These are phyloP conservation scores for Pelodiscus sinensis DNA, from an alignment of 2,113 vertebrate genomes.

Conservation along the genomic window DNA sequence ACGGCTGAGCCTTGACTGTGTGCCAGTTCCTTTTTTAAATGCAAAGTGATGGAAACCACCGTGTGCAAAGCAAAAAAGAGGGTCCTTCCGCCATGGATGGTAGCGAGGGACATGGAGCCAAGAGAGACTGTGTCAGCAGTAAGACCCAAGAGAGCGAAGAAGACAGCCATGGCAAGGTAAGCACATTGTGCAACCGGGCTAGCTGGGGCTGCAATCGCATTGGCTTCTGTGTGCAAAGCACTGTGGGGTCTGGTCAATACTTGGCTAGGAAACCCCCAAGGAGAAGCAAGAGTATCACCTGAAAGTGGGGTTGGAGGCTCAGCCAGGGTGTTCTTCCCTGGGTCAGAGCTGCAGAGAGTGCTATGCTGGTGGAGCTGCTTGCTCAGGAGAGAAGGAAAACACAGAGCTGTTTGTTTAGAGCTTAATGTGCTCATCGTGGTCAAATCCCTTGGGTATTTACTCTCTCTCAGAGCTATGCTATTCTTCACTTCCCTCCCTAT, in stretches of 20 bases:
- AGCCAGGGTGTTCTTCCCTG: background rate
- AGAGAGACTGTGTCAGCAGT: fast-evolving
- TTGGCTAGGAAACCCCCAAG: background rate
- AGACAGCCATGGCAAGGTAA: background rate
- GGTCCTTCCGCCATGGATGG: conserved; percentile 75
- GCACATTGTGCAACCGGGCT: background rate
- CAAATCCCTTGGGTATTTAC: background rate
- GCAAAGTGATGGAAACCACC: conserved; percentile 41
- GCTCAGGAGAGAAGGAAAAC: background rate
- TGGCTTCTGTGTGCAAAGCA: background rate
- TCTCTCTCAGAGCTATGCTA: background rate
- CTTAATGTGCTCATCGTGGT: background rate
- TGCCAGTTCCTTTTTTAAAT: background rate
- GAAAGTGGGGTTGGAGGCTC: background rate
- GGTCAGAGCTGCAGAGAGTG: background rate
- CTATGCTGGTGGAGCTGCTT: background rate
- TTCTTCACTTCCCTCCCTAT: background rate
- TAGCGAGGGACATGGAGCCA: background rate
- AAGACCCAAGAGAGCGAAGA: conserved; percentile 29
- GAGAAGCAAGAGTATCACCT: background rate
- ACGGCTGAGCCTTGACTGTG: background rate
- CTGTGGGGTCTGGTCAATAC: background rate
- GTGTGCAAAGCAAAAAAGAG: conserved; percentile 50
- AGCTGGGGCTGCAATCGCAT: background rate
- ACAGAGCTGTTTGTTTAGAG: background rate